Conservation (phyloP, 2,888 invertebrate species). For the Deilephila elpenor region DNA sequence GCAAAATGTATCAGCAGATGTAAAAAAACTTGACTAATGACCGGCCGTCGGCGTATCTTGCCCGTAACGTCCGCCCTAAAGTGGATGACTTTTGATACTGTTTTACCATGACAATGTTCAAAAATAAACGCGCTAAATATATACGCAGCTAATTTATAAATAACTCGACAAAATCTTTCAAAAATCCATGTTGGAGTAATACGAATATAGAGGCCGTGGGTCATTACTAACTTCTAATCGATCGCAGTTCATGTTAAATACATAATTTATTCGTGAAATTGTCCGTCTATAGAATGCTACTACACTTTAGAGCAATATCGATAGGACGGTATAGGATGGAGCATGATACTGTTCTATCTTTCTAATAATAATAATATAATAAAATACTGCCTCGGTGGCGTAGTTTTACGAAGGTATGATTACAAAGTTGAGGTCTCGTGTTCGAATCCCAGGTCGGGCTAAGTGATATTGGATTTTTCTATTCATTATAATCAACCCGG, state of each 20-base stretch:
- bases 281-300: too few relatives aligned
- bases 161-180: background rate
- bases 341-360: too few relatives aligned
- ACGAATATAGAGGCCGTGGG: background rate
- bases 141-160: conserved; percentile 27
- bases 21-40: conserved; percentile 58
- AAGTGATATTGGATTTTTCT: too few relatives aligned
- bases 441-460: too few relatives aligned
- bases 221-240: background rate
- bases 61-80: conserved; percentile 76
- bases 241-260: background rate
- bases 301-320: too few relatives aligned
- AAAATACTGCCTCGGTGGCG: too few relatives aligned
- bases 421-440: too few relatives aligned
- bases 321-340: too few relatives aligned
- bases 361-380: too few relatives aligned
- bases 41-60: conserved; percentile 48
- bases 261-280: background rate
- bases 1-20: conserved; percentile 38
- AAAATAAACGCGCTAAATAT: conserved; percentile 38
- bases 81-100: conserved; percentile 62
- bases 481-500: too few relatives aligned
- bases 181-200: background rate
- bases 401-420: too few relatives aligned
- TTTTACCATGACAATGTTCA: conserved; percentile 27